phyloP scores from a whole-genome alignment of 2,113 vertebrate species.

The Todiramphus chloris region DNA sequence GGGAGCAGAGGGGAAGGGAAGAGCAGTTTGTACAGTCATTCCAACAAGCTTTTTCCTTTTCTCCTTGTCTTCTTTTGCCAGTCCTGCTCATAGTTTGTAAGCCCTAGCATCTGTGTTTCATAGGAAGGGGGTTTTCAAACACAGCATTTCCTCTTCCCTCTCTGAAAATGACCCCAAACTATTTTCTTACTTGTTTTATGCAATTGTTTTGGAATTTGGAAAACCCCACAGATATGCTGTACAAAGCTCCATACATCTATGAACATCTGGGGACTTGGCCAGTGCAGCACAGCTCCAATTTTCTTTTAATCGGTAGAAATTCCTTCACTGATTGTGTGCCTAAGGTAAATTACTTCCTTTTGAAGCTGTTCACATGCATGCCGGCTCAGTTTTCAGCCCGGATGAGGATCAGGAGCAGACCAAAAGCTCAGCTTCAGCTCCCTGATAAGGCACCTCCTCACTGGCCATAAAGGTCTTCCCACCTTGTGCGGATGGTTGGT shows the following conservation, averaged over 20 bases:
- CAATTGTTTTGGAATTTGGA: constrained; percentile 54
- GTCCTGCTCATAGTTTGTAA: neutral
- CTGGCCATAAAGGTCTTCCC: neutral
- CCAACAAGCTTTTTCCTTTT: neutral
- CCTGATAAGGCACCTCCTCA: accelerated
- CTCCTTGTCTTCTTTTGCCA: neutral
- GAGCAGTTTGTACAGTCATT: neutral
- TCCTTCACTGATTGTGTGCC: constrained; percentile 38
- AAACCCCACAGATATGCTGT: neutral
- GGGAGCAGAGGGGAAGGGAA: neutral
- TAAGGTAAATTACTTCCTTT: constrained; percentile 57
- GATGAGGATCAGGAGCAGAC: neutral
- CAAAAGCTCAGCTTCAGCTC: neutral
- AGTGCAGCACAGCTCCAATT: neutral
- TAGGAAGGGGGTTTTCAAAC: constrained; percentile 9
- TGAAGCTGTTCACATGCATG: constrained; percentile 18
- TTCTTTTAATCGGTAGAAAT: constrained; percentile 44
- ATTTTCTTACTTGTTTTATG: constrained; percentile 12
- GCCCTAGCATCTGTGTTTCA: constrained; percentile 20
- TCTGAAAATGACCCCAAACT: constrained; percentile 32
- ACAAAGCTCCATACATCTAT: neutral
- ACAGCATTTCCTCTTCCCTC: accelerated
- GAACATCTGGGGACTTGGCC: constrained; percentile 60
- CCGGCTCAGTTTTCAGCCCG: neutral
- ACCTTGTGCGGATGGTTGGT: accelerated